Percentiles rank a stretch among this genome's conserved stretches.
phyloP scores from a whole-genome alignment of 2,888 invertebrate species.

The Drosophila mimetica region DNA sequence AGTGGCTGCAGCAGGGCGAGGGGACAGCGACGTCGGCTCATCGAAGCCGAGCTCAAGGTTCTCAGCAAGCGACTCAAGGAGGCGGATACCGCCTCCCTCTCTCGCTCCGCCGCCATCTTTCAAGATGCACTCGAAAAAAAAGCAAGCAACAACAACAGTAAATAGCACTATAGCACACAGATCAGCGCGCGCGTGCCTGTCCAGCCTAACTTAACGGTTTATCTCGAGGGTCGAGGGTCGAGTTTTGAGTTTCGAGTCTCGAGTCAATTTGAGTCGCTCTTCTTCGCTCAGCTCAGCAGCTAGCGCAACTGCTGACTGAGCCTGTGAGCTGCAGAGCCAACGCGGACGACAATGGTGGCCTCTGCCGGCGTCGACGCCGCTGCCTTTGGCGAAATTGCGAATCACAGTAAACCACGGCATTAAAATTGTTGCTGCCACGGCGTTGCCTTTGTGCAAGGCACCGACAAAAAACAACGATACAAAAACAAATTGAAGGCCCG shows the following conservation, averaged over 20 bases:
- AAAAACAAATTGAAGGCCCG: slow-evolving; percentile 18
- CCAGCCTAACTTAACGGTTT: slow-evolving; percentile 17
- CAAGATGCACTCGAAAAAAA: slow-evolving; percentile 5
- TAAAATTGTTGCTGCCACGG: slow-evolving; percentile 55
- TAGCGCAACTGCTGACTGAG: slow-evolving; percentile 54
- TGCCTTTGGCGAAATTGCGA: slow-evolving; percentile 50
- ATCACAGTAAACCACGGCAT: slow-evolving; percentile 55
- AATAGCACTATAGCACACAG: slow-evolving; percentile 8
- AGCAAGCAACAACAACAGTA: background rate
- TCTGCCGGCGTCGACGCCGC: slow-evolving; percentile 40
- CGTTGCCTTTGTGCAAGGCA: slow-evolving; percentile 57
- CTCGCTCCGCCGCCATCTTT: slow-evolving; percentile 4
- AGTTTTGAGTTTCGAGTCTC: too few relatives aligned
- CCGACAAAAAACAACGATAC: slow-evolving; percentile 43
- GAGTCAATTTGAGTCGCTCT: slow-evolving; percentile 5
- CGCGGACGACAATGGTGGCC: slow-evolving; percentile 47
- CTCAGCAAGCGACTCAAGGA: slow-evolving; percentile 43
- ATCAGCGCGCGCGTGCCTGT: slow-evolving; percentile 25
- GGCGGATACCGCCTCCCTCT: slow-evolving; percentile 24
- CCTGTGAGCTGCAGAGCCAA: slow-evolving; percentile 25
- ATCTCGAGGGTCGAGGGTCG: too few relatives aligned
- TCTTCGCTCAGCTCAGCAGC: slow-evolving; percentile 43
- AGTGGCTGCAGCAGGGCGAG: slow-evolving; percentile 32
- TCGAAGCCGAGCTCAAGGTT: slow-evolving; percentile 40
- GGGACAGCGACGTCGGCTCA: slow-evolving; percentile 42